Evolutionary conservation across 2,797 vertebrate species (phyloP), one percentile per base, ranked within the genome.

Genomic region (Crax fasciolata): DNA sequence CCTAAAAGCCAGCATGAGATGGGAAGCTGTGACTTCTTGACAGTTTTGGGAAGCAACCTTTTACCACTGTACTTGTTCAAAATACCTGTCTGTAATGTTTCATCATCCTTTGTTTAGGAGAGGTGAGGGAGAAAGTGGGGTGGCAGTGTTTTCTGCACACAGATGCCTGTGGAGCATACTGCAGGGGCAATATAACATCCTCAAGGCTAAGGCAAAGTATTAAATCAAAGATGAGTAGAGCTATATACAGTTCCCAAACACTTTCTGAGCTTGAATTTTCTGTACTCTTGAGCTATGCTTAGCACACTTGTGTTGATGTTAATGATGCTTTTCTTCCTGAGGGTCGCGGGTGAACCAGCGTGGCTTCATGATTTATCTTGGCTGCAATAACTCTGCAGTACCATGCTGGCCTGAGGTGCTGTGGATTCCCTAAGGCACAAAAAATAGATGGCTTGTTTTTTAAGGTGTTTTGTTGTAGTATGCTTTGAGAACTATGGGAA

Each of bases 61-160:
- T 87, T 81, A 43, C 71, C 23, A 13, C 30, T n/a, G 21, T 35
- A 25, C 19, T 38, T 52, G 23, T 65, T 78, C 30, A 81, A 84
- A 92, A 84, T 49, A 13, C 19, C 7, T 72, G 13, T 25, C 32
- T 54, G 8, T 70, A 48, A 41, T 49, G 27, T 55, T 87, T 80
- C 1, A 1, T 43, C 1, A 0, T 9, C 21, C 32, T 78, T 70
- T 55, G 12, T 61, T 52, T 62, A 76, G 61, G 41, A 77, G 38
- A 63, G 13, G 12, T 54, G 17, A 16, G 52, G 21, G 17, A 57
- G 44, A 19, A 82, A 84, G 30, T n/a, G 28, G 38, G 18, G 16
- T 55, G 24, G 32, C 54, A 59, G n/a, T 15, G 6, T 52, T 86
- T 93, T 78, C 73, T 72, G 44, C 23, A 28, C 87, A 63, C 35